Percentiles rank a stretch among this genome's conserved stretches.
Evolutionary conservation across 2,888 invertebrate species (phyloP).

Genomic region (Acanthoscelides obtectus): DNA sequence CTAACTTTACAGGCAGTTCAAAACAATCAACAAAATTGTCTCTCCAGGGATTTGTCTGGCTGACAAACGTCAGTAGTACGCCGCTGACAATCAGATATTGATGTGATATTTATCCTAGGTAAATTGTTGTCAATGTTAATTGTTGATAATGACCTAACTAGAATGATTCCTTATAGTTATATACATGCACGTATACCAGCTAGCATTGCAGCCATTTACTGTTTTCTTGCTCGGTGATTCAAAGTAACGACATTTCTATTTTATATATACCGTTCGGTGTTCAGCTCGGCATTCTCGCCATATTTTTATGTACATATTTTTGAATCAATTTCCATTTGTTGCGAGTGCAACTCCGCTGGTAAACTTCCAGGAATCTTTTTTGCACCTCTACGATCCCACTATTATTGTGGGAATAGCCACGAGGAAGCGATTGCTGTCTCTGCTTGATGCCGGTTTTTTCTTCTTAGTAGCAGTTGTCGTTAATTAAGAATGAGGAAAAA

Average conservation of each 20-base stretch:
- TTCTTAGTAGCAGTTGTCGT: neutral
- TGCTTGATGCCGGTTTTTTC: neutral
- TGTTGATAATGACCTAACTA: slow-evolving; percentile 38
- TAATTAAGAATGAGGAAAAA: neutral
- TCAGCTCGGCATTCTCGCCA: slow-evolving; percentile 16
- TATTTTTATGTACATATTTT: slow-evolving; percentile 30
- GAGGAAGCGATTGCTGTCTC: neutral
- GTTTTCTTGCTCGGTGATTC: neutral
- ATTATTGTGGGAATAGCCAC: neutral
- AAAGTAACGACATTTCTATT: slow-evolving; percentile 14
- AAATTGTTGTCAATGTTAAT: slow-evolving; percentile 45
- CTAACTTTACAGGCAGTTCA: no score
- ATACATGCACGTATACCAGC: neutral
- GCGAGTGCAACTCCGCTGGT: slow-evolving; percentile 1
- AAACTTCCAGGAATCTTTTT: slow-evolving; percentile 9
- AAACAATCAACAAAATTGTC: no score
- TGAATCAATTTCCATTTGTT: slow-evolving; percentile 24
- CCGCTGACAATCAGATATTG: slow-evolving; percentile 30
- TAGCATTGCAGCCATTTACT: slow-evolving; percentile 2
- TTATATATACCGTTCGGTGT: slow-evolving; percentile 7
- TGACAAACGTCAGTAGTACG: no score
- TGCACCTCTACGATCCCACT: slow-evolving; percentile 1
- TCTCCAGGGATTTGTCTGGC: no score
- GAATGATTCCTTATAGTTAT: slow-evolving; percentile 30
- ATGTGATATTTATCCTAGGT: slow-evolving; percentile 42